Conservation (phyloP, 2,113 vertebrate genomes). For the Numida meleagris region DNA sequence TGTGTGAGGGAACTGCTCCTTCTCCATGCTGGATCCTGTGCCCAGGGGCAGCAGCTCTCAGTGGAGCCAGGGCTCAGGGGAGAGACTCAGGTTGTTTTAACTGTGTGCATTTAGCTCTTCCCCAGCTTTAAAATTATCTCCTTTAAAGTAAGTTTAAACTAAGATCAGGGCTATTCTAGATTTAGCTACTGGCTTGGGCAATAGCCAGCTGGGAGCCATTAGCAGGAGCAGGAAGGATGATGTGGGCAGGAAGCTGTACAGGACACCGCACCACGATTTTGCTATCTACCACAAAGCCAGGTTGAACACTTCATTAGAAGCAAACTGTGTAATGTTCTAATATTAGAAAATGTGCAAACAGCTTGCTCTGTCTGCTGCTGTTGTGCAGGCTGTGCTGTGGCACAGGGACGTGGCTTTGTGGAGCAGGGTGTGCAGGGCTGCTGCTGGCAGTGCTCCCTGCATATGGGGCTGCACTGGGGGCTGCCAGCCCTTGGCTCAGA, state of each 20-base stretch:
- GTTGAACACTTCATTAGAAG: background rate
- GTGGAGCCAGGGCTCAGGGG: background rate
- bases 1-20: background rate
- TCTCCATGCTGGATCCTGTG: background rate
- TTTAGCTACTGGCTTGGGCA: background rate
- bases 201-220: background rate
- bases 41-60: background rate
- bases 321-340: background rate
- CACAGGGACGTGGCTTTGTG: accelerated
- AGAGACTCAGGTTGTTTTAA: background rate
- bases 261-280: background rate
- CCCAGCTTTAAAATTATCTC: background rate
- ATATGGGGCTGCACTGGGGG: background rate
- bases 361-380: background rate
- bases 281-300: background rate
- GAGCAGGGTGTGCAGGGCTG: background rate
- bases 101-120: background rate
- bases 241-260: background rate
- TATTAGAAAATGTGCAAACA: background rate
- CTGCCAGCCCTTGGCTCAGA: background rate
- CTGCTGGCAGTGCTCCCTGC: background rate
- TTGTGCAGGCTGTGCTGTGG: background rate
- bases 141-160: background rate
- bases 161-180: background rate
- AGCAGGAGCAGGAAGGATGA: background rate